A percentile compares a stretch with the other conserved stretches of the same genome.
Evolutionary conservation across 2,797 vertebrate genomes (phyloP).

Genomic region (Threskiornis aethiopicus): DNA sequence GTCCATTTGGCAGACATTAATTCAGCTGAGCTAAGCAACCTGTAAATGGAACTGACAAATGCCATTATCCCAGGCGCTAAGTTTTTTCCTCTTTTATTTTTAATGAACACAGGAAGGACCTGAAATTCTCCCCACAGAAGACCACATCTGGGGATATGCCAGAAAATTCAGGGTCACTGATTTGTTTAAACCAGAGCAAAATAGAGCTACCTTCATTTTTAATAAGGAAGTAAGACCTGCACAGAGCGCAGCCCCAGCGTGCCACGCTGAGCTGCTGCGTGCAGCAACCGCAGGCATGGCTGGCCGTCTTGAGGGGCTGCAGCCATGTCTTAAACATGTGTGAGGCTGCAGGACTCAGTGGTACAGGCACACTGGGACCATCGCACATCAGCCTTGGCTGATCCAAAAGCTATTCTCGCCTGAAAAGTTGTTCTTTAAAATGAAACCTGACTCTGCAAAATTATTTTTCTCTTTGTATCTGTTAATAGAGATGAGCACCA

Average conservation of each 20-base stretch:
- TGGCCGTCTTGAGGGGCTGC: background rate
- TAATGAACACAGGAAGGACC: constrained; percentile 49
- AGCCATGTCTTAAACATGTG: background rate
- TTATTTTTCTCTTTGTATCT: background rate
- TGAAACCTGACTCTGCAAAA: background rate
- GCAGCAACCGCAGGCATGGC: background rate
- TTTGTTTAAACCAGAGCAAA: constrained; percentile 23
- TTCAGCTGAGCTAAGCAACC: constrained; percentile 66
- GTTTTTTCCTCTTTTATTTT: constrained; percentile 54
- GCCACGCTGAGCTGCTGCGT: background rate
- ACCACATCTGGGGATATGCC: background rate
- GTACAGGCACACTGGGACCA: background rate
- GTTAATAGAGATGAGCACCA: background rate
- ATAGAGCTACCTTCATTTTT: constrained; percentile 40
- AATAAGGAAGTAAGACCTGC: background rate
- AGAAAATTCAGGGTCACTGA: constrained; percentile 27
- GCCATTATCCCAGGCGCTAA: constrained; percentile 31
- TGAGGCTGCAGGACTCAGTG: background rate
- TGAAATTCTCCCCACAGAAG: background rate
- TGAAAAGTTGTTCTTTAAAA: background rate
- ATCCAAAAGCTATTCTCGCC: background rate
- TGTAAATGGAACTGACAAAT: constrained; percentile 65
- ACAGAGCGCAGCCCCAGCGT: background rate
- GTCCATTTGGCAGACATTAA: constrained; percentile 62
- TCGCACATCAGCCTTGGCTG: background rate